phyloP scores from a whole-genome alignment of 2,888 invertebrate species.

The Dromius quadrimaculatus region DNA sequence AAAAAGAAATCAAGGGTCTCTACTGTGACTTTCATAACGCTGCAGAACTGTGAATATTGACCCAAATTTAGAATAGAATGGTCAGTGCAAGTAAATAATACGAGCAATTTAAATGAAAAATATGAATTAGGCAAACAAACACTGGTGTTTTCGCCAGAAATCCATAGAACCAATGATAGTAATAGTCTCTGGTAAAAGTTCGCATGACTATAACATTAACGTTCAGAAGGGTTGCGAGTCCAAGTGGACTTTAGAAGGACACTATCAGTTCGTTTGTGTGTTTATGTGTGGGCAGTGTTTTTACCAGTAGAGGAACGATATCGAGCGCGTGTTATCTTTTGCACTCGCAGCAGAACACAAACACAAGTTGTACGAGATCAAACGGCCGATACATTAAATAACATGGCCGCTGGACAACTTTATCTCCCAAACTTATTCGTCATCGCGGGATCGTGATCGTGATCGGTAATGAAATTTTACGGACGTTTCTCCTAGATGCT shows the following conservation, averaged over 20 bases:
- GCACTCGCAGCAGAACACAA: constrained; percentile 56
- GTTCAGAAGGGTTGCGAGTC: not conserved
- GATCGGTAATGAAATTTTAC: constrained; percentile 45
- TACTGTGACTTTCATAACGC: no score
- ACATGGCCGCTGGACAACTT: constrained; percentile 48
- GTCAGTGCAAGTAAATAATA: no score
- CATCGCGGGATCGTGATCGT: constrained; percentile 25
- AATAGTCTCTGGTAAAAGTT: constrained; percentile 25
- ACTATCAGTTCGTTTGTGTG: not conserved
- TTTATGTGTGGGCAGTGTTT: constrained; percentile 54
- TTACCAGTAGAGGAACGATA: constrained; percentile 52
- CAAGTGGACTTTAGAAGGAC: not conserved
- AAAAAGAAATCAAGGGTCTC: no score
- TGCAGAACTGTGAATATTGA: no score
- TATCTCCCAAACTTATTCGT: constrained; percentile 17
- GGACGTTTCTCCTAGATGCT: constrained; percentile 21
- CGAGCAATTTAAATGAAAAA: no score
- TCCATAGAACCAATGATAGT: constrained; percentile 40
- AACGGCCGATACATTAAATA: constrained; percentile 58
- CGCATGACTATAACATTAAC: constrained; percentile 33
- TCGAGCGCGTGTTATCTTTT: constrained; percentile 57
- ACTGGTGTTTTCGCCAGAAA: constrained; percentile 10
- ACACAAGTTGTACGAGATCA: constrained; percentile 57
- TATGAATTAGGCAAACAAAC: constrained; percentile 30
- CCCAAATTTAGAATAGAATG: no score